Base-by-base conservation (phyloP, 2,113 vertebrate genomes). In the Buteo buteo region DNA sequence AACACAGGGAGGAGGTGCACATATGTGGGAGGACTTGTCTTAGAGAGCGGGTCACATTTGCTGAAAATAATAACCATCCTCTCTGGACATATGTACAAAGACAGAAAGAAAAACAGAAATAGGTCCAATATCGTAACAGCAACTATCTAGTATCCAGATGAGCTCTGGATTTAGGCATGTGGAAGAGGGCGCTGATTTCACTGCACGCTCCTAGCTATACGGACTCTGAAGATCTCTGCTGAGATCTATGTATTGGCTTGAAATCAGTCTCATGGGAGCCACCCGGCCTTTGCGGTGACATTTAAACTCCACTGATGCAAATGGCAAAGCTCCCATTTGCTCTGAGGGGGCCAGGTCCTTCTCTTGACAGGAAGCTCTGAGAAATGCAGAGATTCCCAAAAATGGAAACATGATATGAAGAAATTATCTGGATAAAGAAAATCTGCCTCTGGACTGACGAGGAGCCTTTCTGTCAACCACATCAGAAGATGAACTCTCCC, bases 301-400 rank as follows among this genome's bases (percentile, higher is more conserved):
- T 96, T 95, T 91, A 89, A 89, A 85, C 78, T 89, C 54, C 50
- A 34, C 58, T 85, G 91, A 95, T 93, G 84, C 38, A 89, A 93
- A 95, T 91, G 71, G 86, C 94, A 97, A 80, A 55, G 74, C 49
- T 95, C 83, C 81, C 74, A 11, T 82, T 80, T 89, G 93, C 62
- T 95, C 82, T 1, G n/a, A 93, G 54, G 59, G 77, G 85, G 21
- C 57, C 94, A 92, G 93, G 82, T 96, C 62, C 82, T 93, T 49
- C 87, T 66, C 78, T 87, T 58, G n/a, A 91, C 89, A 91, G 89
- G 82, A 95, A 94, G 82, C 66, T 77, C 92, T 77, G 62, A 96
- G 86, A 95, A 92, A 65, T 17, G 47, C 65, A 80, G 47, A 61
- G 72, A 85, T 85, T 95, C 81, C 86, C 88, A 34, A 93, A 93